phyloP scores from a whole-genome alignment of 2,797 vertebrate genomes.

The Loriculus beryllinus region DNA sequence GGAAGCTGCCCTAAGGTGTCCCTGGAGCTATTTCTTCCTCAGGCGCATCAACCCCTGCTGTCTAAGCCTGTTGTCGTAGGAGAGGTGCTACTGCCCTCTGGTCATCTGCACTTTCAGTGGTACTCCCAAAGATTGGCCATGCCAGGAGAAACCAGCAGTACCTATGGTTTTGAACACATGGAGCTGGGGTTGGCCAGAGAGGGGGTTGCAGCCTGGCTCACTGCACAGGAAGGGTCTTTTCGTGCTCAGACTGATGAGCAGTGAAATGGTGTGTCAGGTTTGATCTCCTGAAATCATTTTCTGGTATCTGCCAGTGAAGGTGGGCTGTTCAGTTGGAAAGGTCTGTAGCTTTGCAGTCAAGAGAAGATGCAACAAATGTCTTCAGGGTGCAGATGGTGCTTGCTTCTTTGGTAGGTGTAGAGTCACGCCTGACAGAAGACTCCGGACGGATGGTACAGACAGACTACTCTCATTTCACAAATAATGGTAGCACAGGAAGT shows the following conservation, averaged over 20 bases:
- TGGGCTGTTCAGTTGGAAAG: not conserved
- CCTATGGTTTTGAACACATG: fast-evolving
- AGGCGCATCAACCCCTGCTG: not conserved
- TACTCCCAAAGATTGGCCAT: not conserved
- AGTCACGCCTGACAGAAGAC: not conserved
- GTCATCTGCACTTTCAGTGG: not conserved
- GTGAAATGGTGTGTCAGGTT: not conserved
- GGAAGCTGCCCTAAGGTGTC: not conserved
- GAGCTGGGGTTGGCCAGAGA: not conserved
- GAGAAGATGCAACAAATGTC: not conserved
- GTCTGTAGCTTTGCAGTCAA: not conserved
- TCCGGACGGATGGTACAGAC: not conserved
- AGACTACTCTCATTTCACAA: not conserved
- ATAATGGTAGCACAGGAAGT: not conserved
- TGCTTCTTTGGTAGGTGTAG: not conserved
- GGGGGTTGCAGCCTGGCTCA: not conserved
- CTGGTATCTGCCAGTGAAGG: not conserved
- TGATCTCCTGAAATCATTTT: not conserved
- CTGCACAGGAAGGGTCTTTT: not conserved
- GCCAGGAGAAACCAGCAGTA: not conserved
- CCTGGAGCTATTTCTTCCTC: not conserved
- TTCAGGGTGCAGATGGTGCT: not conserved
- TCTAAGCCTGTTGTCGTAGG: not conserved
- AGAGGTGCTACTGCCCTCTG: not conserved
- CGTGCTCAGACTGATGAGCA: not conserved